Conservation (phyloP, 2,113 vertebrate species). For the Pelodiscus sinensis region DNA sequence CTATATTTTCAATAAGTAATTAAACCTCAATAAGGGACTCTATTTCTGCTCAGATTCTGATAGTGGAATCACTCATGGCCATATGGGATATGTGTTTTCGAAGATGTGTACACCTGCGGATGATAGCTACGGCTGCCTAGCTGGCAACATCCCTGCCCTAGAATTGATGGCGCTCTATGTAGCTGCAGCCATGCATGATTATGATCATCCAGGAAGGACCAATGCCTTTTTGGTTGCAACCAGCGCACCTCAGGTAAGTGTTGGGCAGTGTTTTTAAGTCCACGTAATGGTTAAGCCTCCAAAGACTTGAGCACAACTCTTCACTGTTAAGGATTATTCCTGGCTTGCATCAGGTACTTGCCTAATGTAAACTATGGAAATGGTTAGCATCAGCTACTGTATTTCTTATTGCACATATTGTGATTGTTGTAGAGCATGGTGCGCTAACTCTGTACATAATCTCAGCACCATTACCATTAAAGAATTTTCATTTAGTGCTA, state of each 20-base stretch:
- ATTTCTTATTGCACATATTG: background rate
- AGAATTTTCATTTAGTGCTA: background rate
- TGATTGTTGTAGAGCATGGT: background rate
- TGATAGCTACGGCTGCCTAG: conserved; percentile 91
- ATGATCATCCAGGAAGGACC: conserved; percentile 96
- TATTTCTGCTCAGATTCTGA: conserved; percentile 85
- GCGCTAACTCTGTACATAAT: background rate
- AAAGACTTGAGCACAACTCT: background rate
- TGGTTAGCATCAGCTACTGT: background rate
- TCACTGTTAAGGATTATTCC: background rate
- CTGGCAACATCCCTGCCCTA: conserved; percentile 95
- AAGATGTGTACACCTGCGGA: conserved; percentile 88
- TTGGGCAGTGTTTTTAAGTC: fast-evolving
- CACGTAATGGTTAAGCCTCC: background rate
- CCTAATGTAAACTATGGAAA: background rate
- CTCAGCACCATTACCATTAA: background rate
- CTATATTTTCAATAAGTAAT: background rate
- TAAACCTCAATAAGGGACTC: background rate
- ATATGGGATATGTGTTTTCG: conserved; percentile 92
- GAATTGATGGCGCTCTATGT: conserved; percentile 98
- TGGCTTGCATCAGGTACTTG: background rate
- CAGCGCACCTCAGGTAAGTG: conserved; percentile 91
- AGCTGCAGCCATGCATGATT: conserved; percentile 99
- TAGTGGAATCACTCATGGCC: conserved; percentile 91
- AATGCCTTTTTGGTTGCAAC: conserved; percentile 98